Evolutionary conservation across 2,888 invertebrate genomes (phyloP), one percentile per base, ranked within the genome.

Genomic region (Lasioglossum marginatum): DNA sequence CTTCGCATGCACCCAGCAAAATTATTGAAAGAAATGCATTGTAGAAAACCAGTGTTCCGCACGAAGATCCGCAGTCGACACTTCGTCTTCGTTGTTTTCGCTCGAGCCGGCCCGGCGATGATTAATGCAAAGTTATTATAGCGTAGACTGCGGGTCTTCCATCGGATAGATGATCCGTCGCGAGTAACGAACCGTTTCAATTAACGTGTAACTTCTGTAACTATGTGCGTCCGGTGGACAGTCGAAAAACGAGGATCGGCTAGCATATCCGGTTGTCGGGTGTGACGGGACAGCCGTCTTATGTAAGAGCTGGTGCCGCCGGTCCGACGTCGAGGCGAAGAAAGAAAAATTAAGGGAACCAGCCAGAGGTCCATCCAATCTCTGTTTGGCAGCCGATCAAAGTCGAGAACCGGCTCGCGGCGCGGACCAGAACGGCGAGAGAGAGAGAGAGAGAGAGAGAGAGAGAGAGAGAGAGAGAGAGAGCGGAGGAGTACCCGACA

Each of bases 301-400:
- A 66, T 74, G 48, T 75, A 81, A 84, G 27, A 16, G 27, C 60
- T 27, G 8, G 52, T 52, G 52, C 52, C n/a, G 52, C 52, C n/a
- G 63, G 60, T 8, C 63, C 19, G 34, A 14, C 74, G 31, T 70
- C 23, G 10, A 2, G 63, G 63, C 16, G 45, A 19, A 27, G 19
- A 31, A 66, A 70, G 57, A 66, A 71, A 70, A 74, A 63, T 66
- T 37, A 57, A 57, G 34, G n/a, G 66, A 68, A 63, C 73, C 45
- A 45, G 48, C 52, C 27, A n/a, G 66, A 34, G 72, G 27, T 72
- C 45, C 83, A 79, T 83, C 87, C 87, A 87, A 87, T 87, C 87
- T 87, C 57, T 37, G 76, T 77, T 85, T 88, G 88, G 88, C 88
- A 85, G 60, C 68, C 83, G 82, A 79, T 88, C 88, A 88, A 87